These are phyloP conservation scores for Brenthis ino DNA, from an alignment of 2,888 invertebrate genomes.

Conservation along the genomic window DNA sequence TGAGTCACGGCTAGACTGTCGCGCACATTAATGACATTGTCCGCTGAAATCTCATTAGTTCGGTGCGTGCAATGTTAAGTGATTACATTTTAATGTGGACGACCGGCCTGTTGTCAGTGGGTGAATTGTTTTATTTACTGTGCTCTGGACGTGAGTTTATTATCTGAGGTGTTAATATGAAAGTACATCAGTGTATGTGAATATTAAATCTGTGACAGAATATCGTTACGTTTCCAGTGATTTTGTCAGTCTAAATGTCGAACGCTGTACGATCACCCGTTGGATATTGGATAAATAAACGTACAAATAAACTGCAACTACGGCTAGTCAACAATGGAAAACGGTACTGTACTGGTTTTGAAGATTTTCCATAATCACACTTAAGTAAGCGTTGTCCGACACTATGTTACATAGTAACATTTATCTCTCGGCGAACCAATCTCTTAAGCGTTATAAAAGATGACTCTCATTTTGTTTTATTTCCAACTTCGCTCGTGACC, in stretches of 20 bases:
- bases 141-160: constrained; percentile 54
- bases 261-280: constrained; percentile 66
- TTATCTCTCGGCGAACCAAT: no score
- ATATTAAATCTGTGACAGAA: constrained; percentile 49
- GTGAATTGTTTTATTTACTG: constrained; percentile 62
- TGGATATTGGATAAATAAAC: constrained; percentile 72
- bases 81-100: constrained; percentile 74
- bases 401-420: no score
- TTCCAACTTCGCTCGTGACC: no score
- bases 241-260: constrained; percentile 59
- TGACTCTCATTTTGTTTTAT: no score
- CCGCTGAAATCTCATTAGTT: constrained; percentile 78
- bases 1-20: constrained; percentile 74
- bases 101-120: constrained; percentile 59
- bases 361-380: not conserved
- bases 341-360: constrained; percentile 54
- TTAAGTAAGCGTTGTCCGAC: no score
- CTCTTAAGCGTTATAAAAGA: no score
- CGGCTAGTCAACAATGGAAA: constrained; percentile 72
- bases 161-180: constrained; percentile 56
- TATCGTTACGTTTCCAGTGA: constrained; percentile 55
- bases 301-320: constrained; percentile 65
- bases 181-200: constrained; percentile 55
- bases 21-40: constrained; percentile 72
- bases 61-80: constrained; percentile 76